A percentile compares a stretch with the other conserved stretches of the same genome.
Conservation (phyloP, 37 sponge, comb jelly and placozoan genomes). For the Geodia barretti region DNA sequence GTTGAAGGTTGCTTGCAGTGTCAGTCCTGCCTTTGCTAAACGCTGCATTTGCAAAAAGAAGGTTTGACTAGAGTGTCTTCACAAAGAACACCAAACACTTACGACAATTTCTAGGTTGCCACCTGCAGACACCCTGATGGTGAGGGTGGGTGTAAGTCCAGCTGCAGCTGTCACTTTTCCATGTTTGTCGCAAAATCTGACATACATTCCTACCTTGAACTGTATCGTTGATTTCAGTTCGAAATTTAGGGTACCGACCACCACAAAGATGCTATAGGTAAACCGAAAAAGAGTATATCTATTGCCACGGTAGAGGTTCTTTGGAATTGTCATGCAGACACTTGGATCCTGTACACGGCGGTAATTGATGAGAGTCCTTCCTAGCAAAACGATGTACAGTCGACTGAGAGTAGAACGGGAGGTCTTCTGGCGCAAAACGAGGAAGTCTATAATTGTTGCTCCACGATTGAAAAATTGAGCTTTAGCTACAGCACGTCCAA, state of each 20-base stretch:
- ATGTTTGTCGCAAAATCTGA: background rate
- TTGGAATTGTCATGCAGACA: background rate
- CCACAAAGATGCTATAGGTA: background rate
- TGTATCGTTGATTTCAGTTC: background rate
- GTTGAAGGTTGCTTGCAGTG: background rate
- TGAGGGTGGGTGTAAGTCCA: background rate
- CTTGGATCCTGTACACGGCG: background rate
- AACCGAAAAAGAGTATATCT: background rate
- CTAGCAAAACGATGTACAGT: background rate
- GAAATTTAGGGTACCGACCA: background rate
- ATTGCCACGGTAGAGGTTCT: background rate
- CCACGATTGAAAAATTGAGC: background rate
- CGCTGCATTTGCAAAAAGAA: background rate
- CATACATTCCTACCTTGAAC: background rate
- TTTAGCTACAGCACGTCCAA: background rate
- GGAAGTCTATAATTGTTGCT: background rate
- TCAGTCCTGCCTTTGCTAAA: background rate
- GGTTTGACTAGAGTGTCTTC: background rate
- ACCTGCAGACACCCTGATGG: background rate
- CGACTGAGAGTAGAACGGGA: background rate
- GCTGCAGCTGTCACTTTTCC: background rate
- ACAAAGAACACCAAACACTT: too few species aligned
- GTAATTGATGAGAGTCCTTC: background rate
- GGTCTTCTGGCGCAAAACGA: background rate
- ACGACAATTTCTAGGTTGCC: background rate